Evolutionary conservation across 2,797 vertebrate species (phyloP).

Genomic region (Trachops cirrhosus): DNA sequence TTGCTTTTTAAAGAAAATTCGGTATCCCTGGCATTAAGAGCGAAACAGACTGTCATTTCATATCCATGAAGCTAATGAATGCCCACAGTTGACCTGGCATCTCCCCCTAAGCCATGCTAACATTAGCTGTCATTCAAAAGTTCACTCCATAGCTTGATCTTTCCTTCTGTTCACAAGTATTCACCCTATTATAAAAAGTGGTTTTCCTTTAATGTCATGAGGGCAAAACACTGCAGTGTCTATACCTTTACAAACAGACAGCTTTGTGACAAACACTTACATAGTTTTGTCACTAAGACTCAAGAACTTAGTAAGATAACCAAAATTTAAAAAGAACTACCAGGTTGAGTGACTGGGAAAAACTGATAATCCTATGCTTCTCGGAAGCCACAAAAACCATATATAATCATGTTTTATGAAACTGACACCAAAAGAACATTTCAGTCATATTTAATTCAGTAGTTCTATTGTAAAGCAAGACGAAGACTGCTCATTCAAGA

Average conservation of each 20-base stretch:
- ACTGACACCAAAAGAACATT: not conserved
- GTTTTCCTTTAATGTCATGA: constrained; percentile 15
- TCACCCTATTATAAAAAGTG: not conserved
- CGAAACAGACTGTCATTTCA: constrained; percentile 13
- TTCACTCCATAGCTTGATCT: constrained; percentile 44
- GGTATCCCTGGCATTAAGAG: not conserved
- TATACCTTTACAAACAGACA: not conserved
- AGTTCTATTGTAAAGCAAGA: not conserved
- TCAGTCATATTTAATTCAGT: constrained; percentile 1
- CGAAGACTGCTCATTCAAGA: not conserved
- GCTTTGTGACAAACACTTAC: not conserved
- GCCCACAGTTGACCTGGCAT: not conserved
- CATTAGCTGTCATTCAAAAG: constrained; percentile 24
- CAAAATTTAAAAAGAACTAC: constrained; percentile 30
- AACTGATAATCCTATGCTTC: not conserved
- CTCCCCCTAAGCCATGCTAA: constrained; percentile 20
- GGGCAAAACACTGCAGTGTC: not conserved
- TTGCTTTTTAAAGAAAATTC: constrained; percentile 27
- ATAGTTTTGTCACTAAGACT: not conserved
- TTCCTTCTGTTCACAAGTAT: constrained; percentile 46
- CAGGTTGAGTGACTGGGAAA: not conserved
- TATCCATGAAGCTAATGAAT: not conserved
- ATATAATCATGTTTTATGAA: not conserved
- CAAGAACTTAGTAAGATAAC: not conserved
- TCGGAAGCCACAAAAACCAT: not conserved